Evolutionary conservation across 2,888 invertebrate genomes (phyloP).

Genomic region (Pristionchus japonicus): DNA sequence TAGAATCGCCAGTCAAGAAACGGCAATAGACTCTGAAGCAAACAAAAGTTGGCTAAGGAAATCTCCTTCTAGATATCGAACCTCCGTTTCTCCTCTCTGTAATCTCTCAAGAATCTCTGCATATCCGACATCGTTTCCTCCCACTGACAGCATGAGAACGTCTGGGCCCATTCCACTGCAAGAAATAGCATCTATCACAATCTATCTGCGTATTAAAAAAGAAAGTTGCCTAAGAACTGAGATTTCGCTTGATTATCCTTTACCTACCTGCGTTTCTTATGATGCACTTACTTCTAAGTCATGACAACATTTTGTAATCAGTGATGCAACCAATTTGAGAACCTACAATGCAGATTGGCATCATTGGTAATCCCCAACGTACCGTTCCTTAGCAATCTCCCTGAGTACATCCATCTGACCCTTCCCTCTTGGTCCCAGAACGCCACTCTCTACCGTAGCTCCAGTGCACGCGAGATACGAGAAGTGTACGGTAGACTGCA

Average conservation of each 20-base stretch:
- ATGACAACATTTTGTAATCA: neutral
- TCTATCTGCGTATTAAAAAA: no score
- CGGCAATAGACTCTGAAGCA: conserved; percentile 18
- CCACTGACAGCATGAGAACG: conserved; percentile 63
- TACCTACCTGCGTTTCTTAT: no score
- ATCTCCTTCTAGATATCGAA: neutral
- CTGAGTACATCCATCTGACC: conserved; percentile 52
- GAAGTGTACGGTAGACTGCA: conserved; percentile 49
- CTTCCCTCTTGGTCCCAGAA: conserved; percentile 50
- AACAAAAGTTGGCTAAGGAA: no score
- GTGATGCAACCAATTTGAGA: neutral
- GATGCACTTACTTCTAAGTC: no score
- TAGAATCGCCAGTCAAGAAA: conserved; percentile 46
- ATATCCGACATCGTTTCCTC: conserved; percentile 73
- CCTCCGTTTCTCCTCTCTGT: conserved; percentile 52
- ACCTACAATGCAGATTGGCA: neutral
- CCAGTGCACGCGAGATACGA: conserved; percentile 71
- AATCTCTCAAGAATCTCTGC: conserved; percentile 62
- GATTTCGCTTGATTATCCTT: no score
- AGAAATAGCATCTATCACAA: no score
- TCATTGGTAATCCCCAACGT: neutral
- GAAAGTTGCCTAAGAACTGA: no score
- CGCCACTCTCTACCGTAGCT: conserved; percentile 61
- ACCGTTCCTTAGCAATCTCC: conserved; percentile 47
- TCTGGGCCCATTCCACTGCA: conserved; percentile 62